phyloP scores from a whole-genome alignment of 2,888 invertebrate genomes.

The Drosophila maculinotata region DNA sequence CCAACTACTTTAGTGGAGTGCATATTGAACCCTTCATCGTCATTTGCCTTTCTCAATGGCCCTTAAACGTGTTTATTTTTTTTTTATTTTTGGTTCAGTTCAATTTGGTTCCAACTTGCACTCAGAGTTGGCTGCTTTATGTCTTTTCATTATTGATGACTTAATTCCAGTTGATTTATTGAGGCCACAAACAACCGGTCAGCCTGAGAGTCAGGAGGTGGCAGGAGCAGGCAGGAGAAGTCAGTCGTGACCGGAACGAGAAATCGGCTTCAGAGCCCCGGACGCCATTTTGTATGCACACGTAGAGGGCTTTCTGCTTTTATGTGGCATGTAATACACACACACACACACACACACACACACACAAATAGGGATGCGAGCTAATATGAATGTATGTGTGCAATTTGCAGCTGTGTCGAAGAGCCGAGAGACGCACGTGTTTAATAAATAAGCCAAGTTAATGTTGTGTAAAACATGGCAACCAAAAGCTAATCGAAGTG shows the following conservation, averaged over 20 bases:
- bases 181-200: conserved; percentile 67
- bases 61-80: conserved; percentile 18
- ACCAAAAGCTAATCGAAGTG: conserved; percentile 32
- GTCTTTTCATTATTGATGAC: conserved; percentile 81
- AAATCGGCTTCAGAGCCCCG: conserved; percentile 10
- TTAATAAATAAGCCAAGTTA: conserved; percentile 76
- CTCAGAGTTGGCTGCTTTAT: conserved; percentile 64
- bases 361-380: conserved; percentile 23
- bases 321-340: conserved; percentile 36
- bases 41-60: conserved; percentile 49
- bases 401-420: conserved; percentile 36
- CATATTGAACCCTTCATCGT: conserved; percentile 41
- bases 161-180: conserved; percentile 82
- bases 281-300: conserved; percentile 66
- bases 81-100: conserved; percentile 27
- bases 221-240: conserved; percentile 2
- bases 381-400: conserved; percentile 13
- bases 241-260: conserved; percentile 33
- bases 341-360: conserved; percentile 20
- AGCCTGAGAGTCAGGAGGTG: conserved; percentile 24
- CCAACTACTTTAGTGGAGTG: conserved; percentile 16
- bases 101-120: conserved; percentile 35
- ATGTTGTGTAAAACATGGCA: conserved; percentile 60
- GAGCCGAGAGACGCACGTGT: conserved; percentile 51
- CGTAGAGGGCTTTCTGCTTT: conserved; percentile 42